phyloP scores from a whole-genome alignment of 1,140 invertebrate genomes.

The Hylaeus volcanicus region DNA sequence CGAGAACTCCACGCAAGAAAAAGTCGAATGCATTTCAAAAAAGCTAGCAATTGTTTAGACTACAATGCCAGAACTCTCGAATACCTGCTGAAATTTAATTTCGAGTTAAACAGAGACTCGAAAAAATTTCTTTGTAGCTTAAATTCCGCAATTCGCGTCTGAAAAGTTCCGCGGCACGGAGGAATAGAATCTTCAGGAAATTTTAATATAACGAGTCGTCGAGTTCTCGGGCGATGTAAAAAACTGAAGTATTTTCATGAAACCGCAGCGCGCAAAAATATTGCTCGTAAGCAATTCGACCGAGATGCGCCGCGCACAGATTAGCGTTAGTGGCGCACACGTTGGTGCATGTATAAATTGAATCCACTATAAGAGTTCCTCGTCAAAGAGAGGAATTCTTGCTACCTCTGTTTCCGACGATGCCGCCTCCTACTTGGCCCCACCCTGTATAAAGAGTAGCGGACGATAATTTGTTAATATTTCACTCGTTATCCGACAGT shows the following conservation, averaged over 20 bases:
- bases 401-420: slow-evolving; percentile 54
- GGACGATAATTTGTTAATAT: too few relatives aligned
- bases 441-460: too few relatives aligned
- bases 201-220: slow-evolving; percentile 36
- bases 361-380: slow-evolving; percentile 60
- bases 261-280: slow-evolving; percentile 38
- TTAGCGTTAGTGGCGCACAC: slow-evolving; percentile 28
- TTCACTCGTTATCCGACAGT: too few relatives aligned
- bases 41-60: too few relatives aligned
- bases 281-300: slow-evolving; percentile 28
- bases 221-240: background rate
- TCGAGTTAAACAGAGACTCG: background rate
- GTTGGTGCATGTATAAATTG: slow-evolving; percentile 43
- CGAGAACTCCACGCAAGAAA: too few relatives aligned
- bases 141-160: background rate
- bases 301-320: background rate
- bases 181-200: slow-evolving; percentile 12
- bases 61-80: too few relatives aligned
- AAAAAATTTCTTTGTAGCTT: background rate
- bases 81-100: background rate
- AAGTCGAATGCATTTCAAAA: too few relatives aligned
- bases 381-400: slow-evolving; percentile 69
- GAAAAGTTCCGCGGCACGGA: background rate
- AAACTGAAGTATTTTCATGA: slow-evolving; percentile 45
- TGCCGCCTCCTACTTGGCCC: slow-evolving; percentile 22